phyloP scores from a whole-genome alignment of 92 coral and sea anemone species.

The Palythoa grandiflora region DNA sequence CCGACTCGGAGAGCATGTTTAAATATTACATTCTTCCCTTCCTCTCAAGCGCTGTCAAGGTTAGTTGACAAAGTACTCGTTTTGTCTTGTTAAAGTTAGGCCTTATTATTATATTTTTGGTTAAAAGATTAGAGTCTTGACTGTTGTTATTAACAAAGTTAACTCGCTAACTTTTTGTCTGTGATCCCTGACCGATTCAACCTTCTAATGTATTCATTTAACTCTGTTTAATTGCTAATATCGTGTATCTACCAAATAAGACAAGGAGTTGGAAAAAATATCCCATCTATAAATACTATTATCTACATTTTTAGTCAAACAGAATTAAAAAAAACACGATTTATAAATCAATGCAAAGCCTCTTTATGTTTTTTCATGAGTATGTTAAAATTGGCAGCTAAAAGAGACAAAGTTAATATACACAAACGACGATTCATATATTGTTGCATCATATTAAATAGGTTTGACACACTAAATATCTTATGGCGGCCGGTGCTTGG shows the following conservation, averaged over 20 bases:
- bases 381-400: too few relatives aligned
- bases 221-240: background rate
- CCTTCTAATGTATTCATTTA: background rate
- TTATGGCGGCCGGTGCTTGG: too few relatives aligned
- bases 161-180: background rate
- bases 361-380: too few relatives aligned
- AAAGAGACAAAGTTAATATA: too few relatives aligned
- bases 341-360: too few relatives aligned
- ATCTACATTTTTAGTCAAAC: background rate
- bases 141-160: too few relatives aligned
- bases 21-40: background rate
- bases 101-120: background rate
- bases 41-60: conserved; percentile 4
- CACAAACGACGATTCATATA: too few relatives aligned
- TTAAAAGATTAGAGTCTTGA: background rate
- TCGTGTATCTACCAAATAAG: background rate
- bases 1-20: background rate
- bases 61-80: background rate
- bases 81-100: background rate
- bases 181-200: background rate
- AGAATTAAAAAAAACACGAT: too few relatives aligned
- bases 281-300: too few relatives aligned
- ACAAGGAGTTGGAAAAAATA: too few relatives aligned
- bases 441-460: too few relatives aligned
- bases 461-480: too few relatives aligned